A percentile compares a stretch with the other conserved stretches of the same genome.
Evolutionary conservation across 1,140 invertebrate genomes (phyloP).

Genomic region (Scaptomyza hsui): DNA sequence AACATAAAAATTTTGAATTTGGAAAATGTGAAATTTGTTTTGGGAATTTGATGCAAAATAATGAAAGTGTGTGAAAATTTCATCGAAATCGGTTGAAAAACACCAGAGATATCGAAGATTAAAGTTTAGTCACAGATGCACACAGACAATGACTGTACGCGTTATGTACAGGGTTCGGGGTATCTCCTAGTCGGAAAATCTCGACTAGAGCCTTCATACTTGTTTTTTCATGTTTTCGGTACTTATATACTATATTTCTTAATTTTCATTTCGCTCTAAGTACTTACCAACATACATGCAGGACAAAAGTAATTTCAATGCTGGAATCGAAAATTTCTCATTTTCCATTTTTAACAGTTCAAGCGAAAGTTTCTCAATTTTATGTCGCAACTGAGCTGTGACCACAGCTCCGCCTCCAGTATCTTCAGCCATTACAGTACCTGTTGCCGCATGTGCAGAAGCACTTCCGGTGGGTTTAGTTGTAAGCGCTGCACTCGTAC

Average conservation of each 20-base stretch:
- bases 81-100: too few relatives aligned
- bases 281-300: slow-evolving; percentile 91
- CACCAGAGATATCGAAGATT: too few relatives aligned
- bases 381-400: slow-evolving; percentile 86
- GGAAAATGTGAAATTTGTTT: too few relatives aligned
- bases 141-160: too few relatives aligned
- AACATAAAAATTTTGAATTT: too few relatives aligned
- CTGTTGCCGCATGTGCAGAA: not conserved
- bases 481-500: slow-evolving; percentile 46
- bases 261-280: not conserved
- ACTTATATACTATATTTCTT: slow-evolving; percentile 1
- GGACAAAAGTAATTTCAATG: slow-evolving; percentile 90
- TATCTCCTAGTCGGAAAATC: too few relatives aligned
- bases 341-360: slow-evolving; percentile 89
- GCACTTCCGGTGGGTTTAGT: slow-evolving; percentile 18
- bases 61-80: too few relatives aligned
- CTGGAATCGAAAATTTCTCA: slow-evolving; percentile 88
- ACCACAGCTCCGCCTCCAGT: slow-evolving; percentile 47
- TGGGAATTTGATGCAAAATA: too few relatives aligned
- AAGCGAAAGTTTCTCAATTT: slow-evolving; percentile 90
- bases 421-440: not conserved
- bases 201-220: too few relatives aligned
- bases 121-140: too few relatives aligned
- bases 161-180: too few relatives aligned
- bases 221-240: not conserved